These are phyloP conservation scores for Poeciliopsis turrubarensis DNA, from an alignment of 2,113 vertebrate species.

Conservation along the genomic window DNA sequence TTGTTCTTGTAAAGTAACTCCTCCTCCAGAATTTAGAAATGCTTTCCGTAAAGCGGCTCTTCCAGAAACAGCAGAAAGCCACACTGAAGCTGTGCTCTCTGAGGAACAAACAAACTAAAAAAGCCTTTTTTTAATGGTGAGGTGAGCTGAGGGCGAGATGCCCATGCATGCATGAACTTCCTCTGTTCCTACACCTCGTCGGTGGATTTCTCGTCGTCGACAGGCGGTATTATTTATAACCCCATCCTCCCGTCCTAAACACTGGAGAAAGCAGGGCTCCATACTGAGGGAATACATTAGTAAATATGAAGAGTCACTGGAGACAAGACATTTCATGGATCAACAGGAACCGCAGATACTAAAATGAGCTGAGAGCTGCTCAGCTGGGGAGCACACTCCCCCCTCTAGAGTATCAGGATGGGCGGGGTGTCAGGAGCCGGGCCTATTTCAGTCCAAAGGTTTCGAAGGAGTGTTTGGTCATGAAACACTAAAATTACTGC, in stretches of 20 bases:
- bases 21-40: background rate
- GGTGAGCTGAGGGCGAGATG: slow-evolving; percentile 85
- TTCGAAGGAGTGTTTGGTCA: slow-evolving; percentile 78
- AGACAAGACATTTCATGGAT: slow-evolving; percentile 96
- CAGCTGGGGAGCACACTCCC: slow-evolving; percentile 82
- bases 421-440: slow-evolving; percentile 69
- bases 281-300: slow-evolving; percentile 93
- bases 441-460: slow-evolving; percentile 71
- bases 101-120: slow-evolving; percentile 84
- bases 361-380: slow-evolving; percentile 91
- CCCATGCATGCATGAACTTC: slow-evolving; percentile 85
- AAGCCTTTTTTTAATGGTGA: slow-evolving; percentile 88
- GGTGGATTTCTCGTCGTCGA: slow-evolving; percentile 87
- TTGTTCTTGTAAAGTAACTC: background rate
- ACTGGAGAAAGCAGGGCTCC: slow-evolving; percentile 85
- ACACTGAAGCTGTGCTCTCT: slow-evolving; percentile 66
- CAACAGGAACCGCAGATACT: slow-evolving; percentile 93
- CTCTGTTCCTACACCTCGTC: slow-evolving; percentile 90
- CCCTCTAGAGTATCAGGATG: slow-evolving; percentile 81
- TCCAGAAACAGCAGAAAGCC: slow-evolving; percentile 51
- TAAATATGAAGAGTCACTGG: slow-evolving; percentile 92
- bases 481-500: too few species aligned
- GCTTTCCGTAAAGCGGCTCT: slow-evolving; percentile 44
- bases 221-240: slow-evolving; percentile 95
- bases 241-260: slow-evolving; percentile 87